Base-by-base conservation (phyloP, 2,888 invertebrate genomes). In the Myopa testacea region DNA sequence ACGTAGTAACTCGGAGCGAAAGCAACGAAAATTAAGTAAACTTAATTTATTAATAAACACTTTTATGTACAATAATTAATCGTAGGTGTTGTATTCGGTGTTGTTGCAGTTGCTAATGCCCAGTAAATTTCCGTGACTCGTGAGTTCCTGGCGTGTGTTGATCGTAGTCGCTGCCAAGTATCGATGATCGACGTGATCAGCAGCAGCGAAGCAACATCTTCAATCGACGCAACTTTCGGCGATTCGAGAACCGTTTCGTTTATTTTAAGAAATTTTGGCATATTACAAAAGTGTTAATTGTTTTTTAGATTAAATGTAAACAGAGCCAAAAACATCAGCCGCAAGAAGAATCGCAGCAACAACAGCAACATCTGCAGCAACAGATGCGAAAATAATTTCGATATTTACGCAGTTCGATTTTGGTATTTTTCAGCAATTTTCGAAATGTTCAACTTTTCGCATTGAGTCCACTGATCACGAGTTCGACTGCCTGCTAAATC, bases 341-440 rank as follows among this genome's bases (percentile, higher is more conserved):
- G 65, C 62, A 34, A 63, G 19, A 55, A 10, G 16, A 55, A 26
- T 26, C n/a, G n/a, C n/a, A 26, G 26, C 26, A 26, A 26, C 26
- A 55, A 16, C 55, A 55, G 62, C 19, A 76, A 68, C 37, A 78
- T 67, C 38, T 40, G 52, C 26, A 55, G 14, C 40, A 34, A 14
- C 52, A 10, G 34, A 67, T 55, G 68, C 45, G 52, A 38, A 75
- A 62, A 74, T 63, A 77, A 74, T 78, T 82, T 81, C 67, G 40
- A 81, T 84, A 84, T 83, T 86, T 84, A 84, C 84, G 86, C 86
- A 84, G 84, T 84, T 84, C 82, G 82, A 84, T 80, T 80, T 81
- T 55, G 50, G 67, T 79, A 78, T 26, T 16, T 50, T 14, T 69
- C 40, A 77, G 78, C 71, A 72, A 77, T 75, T 71, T 65, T 34